Percentiles rank a stretch among this genome's conserved stretches.
Conservation (phyloP, 1,140 invertebrate genomes). For the Anastatus disparis region DNA sequence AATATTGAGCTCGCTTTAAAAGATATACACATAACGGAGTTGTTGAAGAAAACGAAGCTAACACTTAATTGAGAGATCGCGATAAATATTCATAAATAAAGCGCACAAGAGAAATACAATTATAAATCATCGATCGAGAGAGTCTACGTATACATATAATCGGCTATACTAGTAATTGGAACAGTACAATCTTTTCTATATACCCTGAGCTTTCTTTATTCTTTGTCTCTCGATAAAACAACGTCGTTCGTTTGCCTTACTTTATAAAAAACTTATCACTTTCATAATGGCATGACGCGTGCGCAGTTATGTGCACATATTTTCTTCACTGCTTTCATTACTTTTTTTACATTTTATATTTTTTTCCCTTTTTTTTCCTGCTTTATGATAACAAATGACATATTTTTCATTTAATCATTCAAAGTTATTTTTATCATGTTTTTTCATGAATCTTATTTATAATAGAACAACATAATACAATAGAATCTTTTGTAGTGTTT, state of each 20-base stretch:
- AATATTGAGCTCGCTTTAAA: constrained; percentile 11
- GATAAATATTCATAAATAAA: constrained; percentile 40
- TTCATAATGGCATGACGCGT: constrained; percentile 9
- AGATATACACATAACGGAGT: background rate
- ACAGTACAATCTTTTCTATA: constrained; percentile 23
- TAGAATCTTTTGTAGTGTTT: too few relatives aligned
- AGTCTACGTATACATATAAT: too few relatives aligned
- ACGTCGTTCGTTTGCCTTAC: background rate
- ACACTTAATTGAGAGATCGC: constrained; percentile 7
- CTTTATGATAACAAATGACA: constrained; percentile 37
- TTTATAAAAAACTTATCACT: constrained; percentile 27
- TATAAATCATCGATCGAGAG: constrained; percentile 40
- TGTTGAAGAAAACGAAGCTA: background rate
- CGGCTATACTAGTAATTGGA: constrained; percentile 38
- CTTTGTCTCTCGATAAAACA: constrained; percentile 30
- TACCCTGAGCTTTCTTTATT: constrained; percentile 24
- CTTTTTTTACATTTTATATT: constrained; percentile 15
- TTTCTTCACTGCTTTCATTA: constrained; percentile 13
- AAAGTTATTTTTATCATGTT: background rate
- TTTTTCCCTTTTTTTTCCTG: too few relatives aligned
- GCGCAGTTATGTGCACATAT: constrained; percentile 16
- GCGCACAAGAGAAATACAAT: constrained; percentile 34
- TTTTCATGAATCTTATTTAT: too few relatives aligned
- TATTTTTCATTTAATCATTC: constrained; percentile 32
- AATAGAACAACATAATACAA: too few relatives aligned